These are phyloP conservation scores for Epizoanthus illoricatus DNA, from an alignment of 92 coral and sea anemone genomes.

Conservation along the genomic window DNA sequence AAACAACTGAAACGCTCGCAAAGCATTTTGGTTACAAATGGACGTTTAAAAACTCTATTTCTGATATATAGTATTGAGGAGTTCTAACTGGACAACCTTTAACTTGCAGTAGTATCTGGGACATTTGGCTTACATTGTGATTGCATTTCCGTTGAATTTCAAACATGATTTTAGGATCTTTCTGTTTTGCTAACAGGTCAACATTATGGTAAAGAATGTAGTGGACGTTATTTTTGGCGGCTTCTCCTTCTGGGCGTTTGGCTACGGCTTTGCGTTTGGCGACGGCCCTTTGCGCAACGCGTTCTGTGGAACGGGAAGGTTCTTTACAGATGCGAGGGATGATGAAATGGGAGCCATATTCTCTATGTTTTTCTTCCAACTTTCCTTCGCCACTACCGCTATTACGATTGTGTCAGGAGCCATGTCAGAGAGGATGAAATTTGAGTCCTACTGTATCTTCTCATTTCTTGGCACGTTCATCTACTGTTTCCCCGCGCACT, in stretches of 20 bases:
- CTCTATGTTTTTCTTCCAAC: constrained; percentile 65
- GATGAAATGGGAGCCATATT: constrained; percentile 65
- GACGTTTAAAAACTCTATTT: too few relatives aligned
- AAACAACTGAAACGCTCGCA: too few relatives aligned
- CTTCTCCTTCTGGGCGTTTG: constrained; percentile 75
- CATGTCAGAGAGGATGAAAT: constrained; percentile 62
- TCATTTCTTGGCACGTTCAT: constrained; percentile 62
- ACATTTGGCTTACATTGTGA: too few relatives aligned
- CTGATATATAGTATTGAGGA: too few relatives aligned
- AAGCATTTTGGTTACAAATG: too few relatives aligned
- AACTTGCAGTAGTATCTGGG: too few relatives aligned
- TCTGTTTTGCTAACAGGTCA: constrained; percentile 44
- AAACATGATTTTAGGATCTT: too few relatives aligned
- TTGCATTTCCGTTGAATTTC: too few relatives aligned
- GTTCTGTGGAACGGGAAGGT: constrained; percentile 73
- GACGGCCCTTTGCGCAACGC: constrained; percentile 59
- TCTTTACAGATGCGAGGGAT: constrained; percentile 67
- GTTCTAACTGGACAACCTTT: too few relatives aligned
- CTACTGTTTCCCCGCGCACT: constrained; percentile 65
- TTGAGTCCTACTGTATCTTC: constrained; percentile 62
- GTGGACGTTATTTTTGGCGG: constrained; percentile 84
- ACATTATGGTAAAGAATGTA: constrained; percentile 77
- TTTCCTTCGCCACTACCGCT: constrained; percentile 68
- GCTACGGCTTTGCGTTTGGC: constrained; percentile 71
- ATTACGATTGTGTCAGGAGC: constrained; percentile 67